Conservation (phyloP, 2,113 vertebrate species). For the Motacilla tschutschensis region DNA sequence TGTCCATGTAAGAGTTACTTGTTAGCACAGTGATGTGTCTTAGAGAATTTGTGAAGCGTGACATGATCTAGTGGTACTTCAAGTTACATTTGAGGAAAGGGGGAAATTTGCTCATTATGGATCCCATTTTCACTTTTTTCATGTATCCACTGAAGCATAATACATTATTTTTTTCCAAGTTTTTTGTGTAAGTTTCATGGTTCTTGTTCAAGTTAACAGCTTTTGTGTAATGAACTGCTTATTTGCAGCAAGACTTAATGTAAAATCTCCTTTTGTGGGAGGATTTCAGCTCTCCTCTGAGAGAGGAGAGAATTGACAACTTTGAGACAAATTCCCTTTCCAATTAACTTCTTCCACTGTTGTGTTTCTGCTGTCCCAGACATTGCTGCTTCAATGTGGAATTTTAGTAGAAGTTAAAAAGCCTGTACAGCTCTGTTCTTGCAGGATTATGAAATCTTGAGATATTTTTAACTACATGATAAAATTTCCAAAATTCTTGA, state of each 20-base stretch:
- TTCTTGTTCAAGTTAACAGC: not conserved
- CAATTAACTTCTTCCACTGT: not conserved
- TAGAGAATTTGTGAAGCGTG: not conserved
- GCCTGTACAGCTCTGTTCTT: not conserved
- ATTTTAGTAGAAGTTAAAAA: not conserved
- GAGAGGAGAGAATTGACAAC: not conserved
- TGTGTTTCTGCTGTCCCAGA: not conserved
- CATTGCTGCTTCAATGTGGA: not conserved
- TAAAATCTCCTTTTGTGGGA: not conserved
- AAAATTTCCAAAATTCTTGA: not conserved
- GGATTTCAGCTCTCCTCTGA: not conserved
- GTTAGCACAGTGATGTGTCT: not conserved
- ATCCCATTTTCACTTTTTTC: not conserved
- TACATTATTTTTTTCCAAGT: rapidly evolving
- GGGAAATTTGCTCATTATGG: not conserved
- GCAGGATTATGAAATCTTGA: not conserved
- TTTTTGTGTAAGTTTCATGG: not conserved
- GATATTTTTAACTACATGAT: not conserved
- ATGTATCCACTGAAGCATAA: not conserved
- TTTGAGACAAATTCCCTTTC: not conserved
- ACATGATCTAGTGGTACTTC: not conserved
- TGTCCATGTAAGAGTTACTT: not conserved
- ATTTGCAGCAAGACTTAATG: not conserved
- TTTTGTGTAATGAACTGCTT: not conserved
- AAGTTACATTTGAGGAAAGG: not conserved